These are phyloP conservation scores for Aphis gossypii DNA, from an alignment of 1,140 invertebrate species.

Conservation along the genomic window DNA sequence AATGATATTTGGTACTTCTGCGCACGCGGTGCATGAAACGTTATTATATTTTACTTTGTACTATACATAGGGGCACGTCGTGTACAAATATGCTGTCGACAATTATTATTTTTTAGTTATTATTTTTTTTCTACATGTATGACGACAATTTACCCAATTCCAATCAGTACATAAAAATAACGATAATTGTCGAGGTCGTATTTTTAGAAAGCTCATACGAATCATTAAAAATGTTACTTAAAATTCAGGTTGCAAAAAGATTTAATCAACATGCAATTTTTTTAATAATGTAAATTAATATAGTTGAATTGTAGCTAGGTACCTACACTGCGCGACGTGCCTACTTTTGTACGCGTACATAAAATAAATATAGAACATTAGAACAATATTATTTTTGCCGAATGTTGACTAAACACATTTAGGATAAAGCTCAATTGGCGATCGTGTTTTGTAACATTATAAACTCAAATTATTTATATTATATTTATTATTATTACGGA, in stretches of 20 bases:
- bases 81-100: background rate
- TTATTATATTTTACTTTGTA: background rate
- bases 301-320: background rate
- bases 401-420: background rate
- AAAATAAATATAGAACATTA: background rate
- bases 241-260: constrained; percentile 7
- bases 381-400: background rate
- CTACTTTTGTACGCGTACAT: background rate
- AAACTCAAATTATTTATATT: background rate
- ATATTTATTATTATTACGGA: too few relatives aligned
- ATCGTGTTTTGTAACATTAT: background rate
- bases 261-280: background rate
- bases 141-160: background rate
- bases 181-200: constrained; percentile 1
- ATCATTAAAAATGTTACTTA: background rate
- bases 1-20: background rate
- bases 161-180: background rate
- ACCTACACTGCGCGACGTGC: too few relatives aligned
- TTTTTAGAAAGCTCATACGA: background rate
- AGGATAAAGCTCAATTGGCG: background rate
- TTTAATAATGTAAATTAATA: background rate
- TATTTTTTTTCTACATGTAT: background rate
- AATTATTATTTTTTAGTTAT: background rate
- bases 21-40: too few relatives aligned
- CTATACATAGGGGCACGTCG: background rate